Evolutionary conservation across 2,797 vertebrate genomes (phyloP).

Genomic region (Denticeps clupeoides): DNA sequence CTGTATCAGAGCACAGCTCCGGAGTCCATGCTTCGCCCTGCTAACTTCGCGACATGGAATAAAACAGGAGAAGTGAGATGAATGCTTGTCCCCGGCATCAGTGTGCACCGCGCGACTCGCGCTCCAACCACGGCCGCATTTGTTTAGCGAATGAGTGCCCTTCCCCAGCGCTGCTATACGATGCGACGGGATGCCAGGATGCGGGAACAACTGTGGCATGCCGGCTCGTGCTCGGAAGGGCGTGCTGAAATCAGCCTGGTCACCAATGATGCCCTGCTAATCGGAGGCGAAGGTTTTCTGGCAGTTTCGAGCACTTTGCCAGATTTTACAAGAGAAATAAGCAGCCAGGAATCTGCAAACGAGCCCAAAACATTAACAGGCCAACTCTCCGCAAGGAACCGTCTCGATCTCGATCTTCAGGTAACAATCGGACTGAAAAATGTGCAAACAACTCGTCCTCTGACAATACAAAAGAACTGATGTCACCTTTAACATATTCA

Average conservation of each 20-base stretch:
- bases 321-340: too few relatives aligned
- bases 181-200: not conserved
- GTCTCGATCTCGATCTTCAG: too few relatives aligned
- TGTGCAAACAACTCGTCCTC: too few relatives aligned
- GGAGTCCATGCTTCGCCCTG: constrained; percentile 23
- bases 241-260: not conserved
- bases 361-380: too few relatives aligned
- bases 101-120: constrained; percentile 11
- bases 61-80: constrained; percentile 24
- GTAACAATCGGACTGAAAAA: too few relatives aligned
- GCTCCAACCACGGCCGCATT: not conserved
- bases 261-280: not conserved
- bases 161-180: not conserved
- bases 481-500: too few relatives aligned
- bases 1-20: constrained; percentile 4
- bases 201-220: not conserved
- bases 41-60: constrained; percentile 13
- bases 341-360: too few relatives aligned
- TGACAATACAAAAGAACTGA: too few relatives aligned
- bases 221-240: not conserved
- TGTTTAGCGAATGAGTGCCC: constrained; percentile 5
- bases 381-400: too few relatives aligned
- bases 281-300: not conserved
- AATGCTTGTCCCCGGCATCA: constrained; percentile 25
- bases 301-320: not conserved